Conservation (phyloP, 2,113 vertebrate genomes). For the Etia nguti region DNA sequence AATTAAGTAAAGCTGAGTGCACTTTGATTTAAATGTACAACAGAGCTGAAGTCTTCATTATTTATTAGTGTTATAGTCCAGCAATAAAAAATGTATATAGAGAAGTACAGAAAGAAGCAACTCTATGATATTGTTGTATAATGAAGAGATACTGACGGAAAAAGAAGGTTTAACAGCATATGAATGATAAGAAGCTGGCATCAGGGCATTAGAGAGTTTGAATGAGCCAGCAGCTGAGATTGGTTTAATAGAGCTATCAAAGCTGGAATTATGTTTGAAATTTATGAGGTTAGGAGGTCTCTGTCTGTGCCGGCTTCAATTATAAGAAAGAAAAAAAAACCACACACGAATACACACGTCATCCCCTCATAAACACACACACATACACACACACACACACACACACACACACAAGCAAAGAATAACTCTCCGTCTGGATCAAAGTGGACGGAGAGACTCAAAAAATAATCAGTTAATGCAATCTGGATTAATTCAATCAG, state of each 20-base stretch:
- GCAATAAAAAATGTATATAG: not conserved
- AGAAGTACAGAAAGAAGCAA: not conserved
- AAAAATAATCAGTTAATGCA: not conserved
- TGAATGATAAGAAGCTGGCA: not conserved
- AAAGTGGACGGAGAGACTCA: not conserved
- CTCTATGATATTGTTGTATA: not conserved
- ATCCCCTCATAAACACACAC: not conserved
- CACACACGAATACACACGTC: not conserved
- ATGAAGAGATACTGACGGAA: not conserved
- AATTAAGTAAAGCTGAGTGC: not conserved
- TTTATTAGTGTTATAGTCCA: not conserved
- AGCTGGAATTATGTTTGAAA: slow-evolving; percentile 25
- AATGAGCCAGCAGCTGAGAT: not conserved
- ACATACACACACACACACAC: not conserved
- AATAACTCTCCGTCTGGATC: not conserved
- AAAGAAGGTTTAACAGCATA: not conserved
- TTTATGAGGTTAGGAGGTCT: slow-evolving; percentile 9
- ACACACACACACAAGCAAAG: not conserved
- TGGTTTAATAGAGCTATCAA: slow-evolving; percentile 14
- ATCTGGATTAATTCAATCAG: slow-evolving; percentile 8
- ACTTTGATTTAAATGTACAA: not conserved
- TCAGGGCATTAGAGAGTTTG: not conserved
- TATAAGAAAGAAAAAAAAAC: not conserved
- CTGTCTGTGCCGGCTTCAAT: slow-evolving; percentile 1
- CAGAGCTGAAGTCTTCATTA: not conserved